Percentiles rank a stretch among this genome's conserved stretches.
Evolutionary conservation across 2,888 invertebrate genomes (phyloP).

Genomic region (Muschampia staudingeri): DNA sequence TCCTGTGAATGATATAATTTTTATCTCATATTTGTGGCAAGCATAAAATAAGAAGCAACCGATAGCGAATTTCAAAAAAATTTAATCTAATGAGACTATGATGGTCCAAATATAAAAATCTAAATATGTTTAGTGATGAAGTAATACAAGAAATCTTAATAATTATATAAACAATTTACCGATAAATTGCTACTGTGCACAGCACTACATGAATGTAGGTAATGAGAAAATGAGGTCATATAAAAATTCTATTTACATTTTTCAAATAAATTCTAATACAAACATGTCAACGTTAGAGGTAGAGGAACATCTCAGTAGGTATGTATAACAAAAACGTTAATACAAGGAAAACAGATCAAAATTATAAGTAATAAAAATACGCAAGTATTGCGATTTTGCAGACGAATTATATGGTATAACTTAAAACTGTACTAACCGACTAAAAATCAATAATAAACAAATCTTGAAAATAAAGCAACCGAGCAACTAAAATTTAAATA

Average conservation of each 20-base stretch:
- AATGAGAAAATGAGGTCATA: conserved; percentile 43
- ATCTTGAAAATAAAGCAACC: conserved; percentile 30
- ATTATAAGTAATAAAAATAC: neutral
- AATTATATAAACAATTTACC: neutral
- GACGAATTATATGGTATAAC: conserved; percentile 25
- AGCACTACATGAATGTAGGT: conserved; percentile 44
- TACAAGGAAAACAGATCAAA: neutral
- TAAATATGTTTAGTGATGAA: conserved; percentile 28
- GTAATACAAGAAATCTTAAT: neutral
- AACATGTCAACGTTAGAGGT: neutral
- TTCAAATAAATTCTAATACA: conserved; percentile 6
- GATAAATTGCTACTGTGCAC: conserved; percentile 47
- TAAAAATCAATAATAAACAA: conserved; percentile 1
- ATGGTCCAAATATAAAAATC: conserved; percentile 31
- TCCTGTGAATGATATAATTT: conserved; percentile 34
- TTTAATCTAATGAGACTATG: conserved; percentile 41
- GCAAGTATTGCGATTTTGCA: neutral
- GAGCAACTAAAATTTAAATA: conserved; percentile 39
- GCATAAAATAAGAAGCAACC: conserved; percentile 45
- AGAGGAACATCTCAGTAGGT: neutral
- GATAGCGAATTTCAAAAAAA: conserved; percentile 38
- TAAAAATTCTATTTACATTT: conserved; percentile 41
- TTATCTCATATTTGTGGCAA: conserved; percentile 40
- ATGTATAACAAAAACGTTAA: neutral
- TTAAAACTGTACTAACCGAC: conserved; percentile 2